Conservation (phyloP, 2,797 vertebrate species). For the Emys orbicularis region DNA sequence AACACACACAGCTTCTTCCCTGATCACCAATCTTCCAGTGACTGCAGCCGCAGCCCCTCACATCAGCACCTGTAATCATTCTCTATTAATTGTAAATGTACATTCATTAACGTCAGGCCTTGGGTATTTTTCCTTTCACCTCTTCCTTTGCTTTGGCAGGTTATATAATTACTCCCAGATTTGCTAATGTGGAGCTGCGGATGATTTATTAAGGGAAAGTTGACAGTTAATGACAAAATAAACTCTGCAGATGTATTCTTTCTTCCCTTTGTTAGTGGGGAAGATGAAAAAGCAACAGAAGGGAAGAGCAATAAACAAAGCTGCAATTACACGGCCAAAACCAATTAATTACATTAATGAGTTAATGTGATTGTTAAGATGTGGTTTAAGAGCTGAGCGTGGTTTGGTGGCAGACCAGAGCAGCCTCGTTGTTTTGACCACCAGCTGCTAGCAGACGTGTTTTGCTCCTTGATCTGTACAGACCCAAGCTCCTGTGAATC, state of each 20-base stretch:
- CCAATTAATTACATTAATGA: neutral
- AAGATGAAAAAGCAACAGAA: neutral
- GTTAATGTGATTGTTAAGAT: neutral
- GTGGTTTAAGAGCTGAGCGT: neutral
- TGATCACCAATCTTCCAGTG: neutral
- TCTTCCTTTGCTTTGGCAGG: neutral
- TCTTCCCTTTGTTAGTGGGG: neutral
- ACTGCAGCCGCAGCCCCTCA: neutral
- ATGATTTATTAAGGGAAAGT: constrained; percentile 8
- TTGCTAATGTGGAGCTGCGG: neutral
- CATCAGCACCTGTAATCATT: neutral
- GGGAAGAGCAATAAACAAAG: neutral
- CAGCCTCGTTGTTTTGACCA: neutral
- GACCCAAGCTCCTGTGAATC: too few relatives aligned
- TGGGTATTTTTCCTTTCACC: neutral
- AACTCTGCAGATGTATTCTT: neutral
- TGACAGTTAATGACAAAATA: constrained; percentile 30
- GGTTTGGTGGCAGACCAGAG: neutral
- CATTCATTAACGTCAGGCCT: neutral
- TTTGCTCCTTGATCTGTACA: neutral
- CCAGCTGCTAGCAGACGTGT: neutral
- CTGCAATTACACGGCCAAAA: neutral
- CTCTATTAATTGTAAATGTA: neutral
- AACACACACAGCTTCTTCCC: neutral
- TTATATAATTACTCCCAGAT: neutral